Evolutionary conservation across 1,140 invertebrate genomes (phyloP).

Genomic region (Euura lappo): DNA sequence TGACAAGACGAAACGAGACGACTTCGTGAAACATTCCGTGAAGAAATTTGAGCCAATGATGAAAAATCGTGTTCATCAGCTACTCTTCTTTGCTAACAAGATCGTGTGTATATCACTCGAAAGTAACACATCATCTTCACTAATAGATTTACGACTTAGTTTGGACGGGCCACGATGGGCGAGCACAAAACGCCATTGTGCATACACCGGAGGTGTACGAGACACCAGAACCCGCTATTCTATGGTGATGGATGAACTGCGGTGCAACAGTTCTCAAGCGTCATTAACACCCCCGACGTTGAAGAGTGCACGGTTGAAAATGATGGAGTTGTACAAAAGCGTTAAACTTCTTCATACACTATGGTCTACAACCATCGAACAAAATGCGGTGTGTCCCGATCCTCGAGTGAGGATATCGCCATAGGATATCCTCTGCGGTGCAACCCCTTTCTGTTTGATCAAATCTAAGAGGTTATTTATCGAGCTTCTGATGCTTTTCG

Average conservation of each 20-base stretch:
- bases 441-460: constrained; percentile 2
- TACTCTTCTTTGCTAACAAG: background rate
- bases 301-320: background rate
- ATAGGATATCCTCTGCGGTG: background rate
- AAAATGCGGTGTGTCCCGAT: background rate
- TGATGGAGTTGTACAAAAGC: constrained; percentile 7
- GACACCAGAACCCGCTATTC: background rate
- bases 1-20: too few relatives aligned
- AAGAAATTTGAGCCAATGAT: too few relatives aligned
- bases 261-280: background rate
- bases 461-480: background rate
- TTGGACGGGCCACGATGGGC: background rate
- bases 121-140: constrained; percentile 4
- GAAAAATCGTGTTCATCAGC: background rate
- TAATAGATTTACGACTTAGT: constrained; percentile 1
- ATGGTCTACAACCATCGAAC: background rate
- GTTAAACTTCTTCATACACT: background rate
- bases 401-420: background rate
- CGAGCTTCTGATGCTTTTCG: background rate
- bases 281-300: background rate
- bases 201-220: background rate
- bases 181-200: background rate
- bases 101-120: background rate
- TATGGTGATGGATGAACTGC: constrained; percentile 1
- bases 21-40: too few relatives aligned